Evolutionary conservation across 2,888 invertebrate genomes (phyloP).

Genomic region (Melikaiella ostensackeni): DNA sequence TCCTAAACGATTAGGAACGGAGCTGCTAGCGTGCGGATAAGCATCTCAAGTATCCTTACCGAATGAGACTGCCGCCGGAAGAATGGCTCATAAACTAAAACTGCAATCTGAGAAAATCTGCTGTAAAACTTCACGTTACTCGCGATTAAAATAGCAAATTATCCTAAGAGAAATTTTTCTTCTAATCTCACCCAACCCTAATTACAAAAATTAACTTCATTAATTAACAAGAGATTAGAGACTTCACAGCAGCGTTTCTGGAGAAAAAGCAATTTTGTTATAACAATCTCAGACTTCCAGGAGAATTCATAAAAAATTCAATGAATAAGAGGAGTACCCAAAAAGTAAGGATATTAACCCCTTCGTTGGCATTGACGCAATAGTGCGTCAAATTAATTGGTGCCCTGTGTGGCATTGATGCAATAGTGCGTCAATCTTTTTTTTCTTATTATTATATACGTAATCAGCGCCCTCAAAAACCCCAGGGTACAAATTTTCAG

Average conservation of each 20-base stretch:
- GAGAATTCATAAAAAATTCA: too few species aligned
- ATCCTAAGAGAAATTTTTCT: not conserved
- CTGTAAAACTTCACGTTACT: constrained; percentile 19
- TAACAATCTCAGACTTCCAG: too few species aligned
- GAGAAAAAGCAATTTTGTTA: not conserved
- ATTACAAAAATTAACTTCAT: not conserved
- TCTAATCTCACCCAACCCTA: not conserved
- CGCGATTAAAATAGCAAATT: constrained; percentile 15
- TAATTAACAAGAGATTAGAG: constrained; percentile 8
- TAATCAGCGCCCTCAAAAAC: too few species aligned
- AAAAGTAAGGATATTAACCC: not conserved
- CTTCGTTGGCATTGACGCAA: too few species aligned
- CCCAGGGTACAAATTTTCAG: too few species aligned
- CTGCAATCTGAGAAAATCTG: constrained; percentile 17
- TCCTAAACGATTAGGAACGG: constrained; percentile 19
- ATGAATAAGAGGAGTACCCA: not conserved
- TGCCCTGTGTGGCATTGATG: too few species aligned
- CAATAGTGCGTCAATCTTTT: too few species aligned
- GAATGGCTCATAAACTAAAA: constrained; percentile 16
- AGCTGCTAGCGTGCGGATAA: constrained; percentile 20
- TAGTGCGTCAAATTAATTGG: too few species aligned
- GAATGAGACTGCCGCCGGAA: constrained; percentile 24
- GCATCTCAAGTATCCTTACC: constrained; percentile 27
- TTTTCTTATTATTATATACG: too few species aligned
- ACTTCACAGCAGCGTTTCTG: not conserved